Base-by-base conservation (phyloP, 2,797 vertebrate species). In the Gymnocypris eckloni region DNA sequence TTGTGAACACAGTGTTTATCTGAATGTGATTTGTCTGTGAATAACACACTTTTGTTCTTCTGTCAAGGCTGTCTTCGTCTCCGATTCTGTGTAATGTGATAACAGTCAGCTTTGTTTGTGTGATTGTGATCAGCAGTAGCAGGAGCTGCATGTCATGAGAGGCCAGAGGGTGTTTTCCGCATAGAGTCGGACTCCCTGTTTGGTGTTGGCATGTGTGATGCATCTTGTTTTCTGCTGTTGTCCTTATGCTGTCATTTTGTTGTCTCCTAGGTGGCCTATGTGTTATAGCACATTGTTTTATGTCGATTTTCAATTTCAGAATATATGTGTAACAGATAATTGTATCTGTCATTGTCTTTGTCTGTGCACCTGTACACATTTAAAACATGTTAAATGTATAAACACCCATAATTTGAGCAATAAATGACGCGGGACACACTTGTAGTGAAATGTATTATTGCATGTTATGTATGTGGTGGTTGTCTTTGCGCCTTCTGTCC, bases 371-470 rank as follows among this genome's bases (percentile, higher is more conserved):
- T 54, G 86, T 79, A 45, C 11, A 48, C 20, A 52, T 75, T 64
- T 33, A 52, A 85, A 22, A 52, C 33, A 52, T 25, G 48, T 56
- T 66, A 82, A 52, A 18, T 54, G 20, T 72, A n/a, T 43, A 71
- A 71, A 81, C 25, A 1, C 45, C 37, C 8, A n/a, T 80, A n/a
- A 84, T 84, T 73, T 41, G 39, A 28, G 13, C 54, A 86, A 86
- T 90, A 86, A 86, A 89, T 79, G 13, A 71, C 54, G 54, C 54
- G 25, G 73, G 41, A 82, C 12, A 3, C 43, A 54, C 67, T 45
- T 28, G 3, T n/a, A 81, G 76, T 10, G 33, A 37, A 66, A 13
- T 56, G 25, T 87, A 43, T 67, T 61, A 37, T 77, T 52, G 28
- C 25, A 4, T 43, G 37, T 25, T 39, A 54, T 66, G 12, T 16